Evolutionary conservation across 2,113 vertebrate genomes (phyloP).

Genomic region (Oreochromis tanganicae): DNA sequence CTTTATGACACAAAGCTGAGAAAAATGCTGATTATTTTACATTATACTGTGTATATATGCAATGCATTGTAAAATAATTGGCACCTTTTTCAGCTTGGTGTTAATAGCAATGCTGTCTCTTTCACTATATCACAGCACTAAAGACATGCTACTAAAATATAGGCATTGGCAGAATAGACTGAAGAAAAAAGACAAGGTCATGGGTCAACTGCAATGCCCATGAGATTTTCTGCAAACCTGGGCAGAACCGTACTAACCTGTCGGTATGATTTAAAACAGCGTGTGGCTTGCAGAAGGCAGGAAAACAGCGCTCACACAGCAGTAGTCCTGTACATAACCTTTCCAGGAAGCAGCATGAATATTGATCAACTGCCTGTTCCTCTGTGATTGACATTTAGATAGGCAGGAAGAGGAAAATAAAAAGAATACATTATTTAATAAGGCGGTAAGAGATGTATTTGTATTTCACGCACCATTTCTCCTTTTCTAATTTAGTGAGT

Average conservation of each 20-base stretch:
- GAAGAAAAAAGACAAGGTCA: not conserved
- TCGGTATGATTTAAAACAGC: constrained; percentile 23
- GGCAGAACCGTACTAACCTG: not conserved
- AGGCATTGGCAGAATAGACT: not conserved
- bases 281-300: not conserved
- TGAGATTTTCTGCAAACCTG: not conserved
- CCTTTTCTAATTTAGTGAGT: not conserved
- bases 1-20: not conserved
- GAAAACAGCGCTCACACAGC: not conserved
- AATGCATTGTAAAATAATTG: not conserved
- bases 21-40: not conserved
- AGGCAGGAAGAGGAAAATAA: not conserved
- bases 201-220: constrained; percentile 28
- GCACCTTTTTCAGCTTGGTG: not conserved
- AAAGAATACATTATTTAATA: not conserved
- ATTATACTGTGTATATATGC: not conserved
- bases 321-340: not conserved
- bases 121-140: not conserved
- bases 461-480: not conserved
- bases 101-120: not conserved
- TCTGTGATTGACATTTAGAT: constrained; percentile 5
- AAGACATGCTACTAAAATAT: not conserved
- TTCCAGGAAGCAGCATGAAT: not conserved
- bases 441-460: not conserved
- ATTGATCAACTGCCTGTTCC: constrained; percentile 8